phyloP scores from a whole-genome alignment of 30 jellyfish, hydroid and myxozoan genomes.

The Chrysaora quinquecirrha region DNA sequence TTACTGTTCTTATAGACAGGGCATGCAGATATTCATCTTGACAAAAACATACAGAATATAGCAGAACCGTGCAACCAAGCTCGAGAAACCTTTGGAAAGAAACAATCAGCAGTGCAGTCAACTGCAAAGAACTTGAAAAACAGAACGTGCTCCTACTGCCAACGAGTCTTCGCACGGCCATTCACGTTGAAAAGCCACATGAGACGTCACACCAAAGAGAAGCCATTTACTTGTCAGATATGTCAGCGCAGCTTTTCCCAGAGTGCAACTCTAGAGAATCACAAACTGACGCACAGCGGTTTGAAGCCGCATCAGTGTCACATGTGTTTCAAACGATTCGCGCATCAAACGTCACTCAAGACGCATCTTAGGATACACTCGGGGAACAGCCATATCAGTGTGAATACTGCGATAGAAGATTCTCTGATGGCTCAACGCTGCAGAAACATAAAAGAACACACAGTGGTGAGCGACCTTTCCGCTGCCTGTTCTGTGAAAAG shows the following conservation, averaged over 20 bases:
- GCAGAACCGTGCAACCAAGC: too few species aligned
- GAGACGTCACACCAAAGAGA: constrained; percentile 75
- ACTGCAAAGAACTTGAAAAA: constrained; percentile 35
- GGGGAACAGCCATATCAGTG: constrained; percentile 86
- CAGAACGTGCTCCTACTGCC: constrained; percentile 72
- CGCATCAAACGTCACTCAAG: constrained; percentile 69
- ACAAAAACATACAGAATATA: too few species aligned
- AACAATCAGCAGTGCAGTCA: not conserved
- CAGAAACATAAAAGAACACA: constrained; percentile 80
- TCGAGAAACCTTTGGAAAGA: too few species aligned
- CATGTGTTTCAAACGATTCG: constrained; percentile 64
- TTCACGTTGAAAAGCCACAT: constrained; percentile 77
- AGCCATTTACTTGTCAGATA: constrained; percentile 59
- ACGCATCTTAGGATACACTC: constrained; percentile 79
- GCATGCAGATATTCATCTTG: too few species aligned
- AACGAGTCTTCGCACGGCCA: constrained; percentile 69
- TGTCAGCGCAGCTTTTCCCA: constrained; percentile 76
- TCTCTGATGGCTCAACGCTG: constrained; percentile 84
- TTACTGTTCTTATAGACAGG: too few species aligned
- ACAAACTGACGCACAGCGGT: constrained; percentile 81
- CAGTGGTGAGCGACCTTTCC: constrained; percentile 76
- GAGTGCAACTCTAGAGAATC: constrained; percentile 77
- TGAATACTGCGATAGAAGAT: constrained; percentile 56
- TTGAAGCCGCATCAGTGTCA: constrained; percentile 69
- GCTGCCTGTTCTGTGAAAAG: constrained; percentile 54